Percentiles rank a stretch among this genome's conserved stretches.
Evolutionary conservation across 2,113 vertebrate species (phyloP).

Genomic region (Camarhynchus parvulus): DNA sequence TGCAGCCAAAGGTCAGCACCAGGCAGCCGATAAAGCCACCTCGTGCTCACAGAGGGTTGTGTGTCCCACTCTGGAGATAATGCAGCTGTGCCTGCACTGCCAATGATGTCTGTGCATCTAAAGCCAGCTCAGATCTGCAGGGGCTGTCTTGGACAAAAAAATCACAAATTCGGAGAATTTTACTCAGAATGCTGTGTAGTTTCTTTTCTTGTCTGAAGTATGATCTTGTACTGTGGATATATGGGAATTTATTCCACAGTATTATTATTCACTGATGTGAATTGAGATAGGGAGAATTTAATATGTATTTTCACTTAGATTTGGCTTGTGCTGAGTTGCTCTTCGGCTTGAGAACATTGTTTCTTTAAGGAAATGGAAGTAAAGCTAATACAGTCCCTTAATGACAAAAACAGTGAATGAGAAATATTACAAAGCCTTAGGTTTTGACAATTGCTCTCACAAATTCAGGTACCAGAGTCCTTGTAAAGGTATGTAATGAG

Average conservation of each 20-base stretch:
- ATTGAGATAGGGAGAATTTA: neutral
- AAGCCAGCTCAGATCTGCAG: neutral
- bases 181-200: neutral
- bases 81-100: neutral
- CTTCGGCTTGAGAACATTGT: neutral
- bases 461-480: neutral
- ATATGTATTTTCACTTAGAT: neutral
- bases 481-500: conserved; percentile 21
- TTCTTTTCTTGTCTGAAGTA: neutral
- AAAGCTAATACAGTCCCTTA: neutral
- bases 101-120: neutral
- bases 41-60: neutral
- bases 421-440: neutral
- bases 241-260: neutral
- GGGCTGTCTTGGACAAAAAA: neutral
- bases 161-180: neutral
- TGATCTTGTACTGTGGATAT: neutral
- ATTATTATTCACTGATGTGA: neutral
- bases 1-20: neutral
- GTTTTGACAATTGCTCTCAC: neutral
- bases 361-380: neutral
- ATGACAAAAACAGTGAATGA: neutral
- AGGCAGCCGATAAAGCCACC: neutral
- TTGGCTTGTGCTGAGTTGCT: neutral
- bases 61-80: neutral